phyloP scores from a whole-genome alignment of 2,888 invertebrate species.

The Subacronicta megacephala region DNA sequence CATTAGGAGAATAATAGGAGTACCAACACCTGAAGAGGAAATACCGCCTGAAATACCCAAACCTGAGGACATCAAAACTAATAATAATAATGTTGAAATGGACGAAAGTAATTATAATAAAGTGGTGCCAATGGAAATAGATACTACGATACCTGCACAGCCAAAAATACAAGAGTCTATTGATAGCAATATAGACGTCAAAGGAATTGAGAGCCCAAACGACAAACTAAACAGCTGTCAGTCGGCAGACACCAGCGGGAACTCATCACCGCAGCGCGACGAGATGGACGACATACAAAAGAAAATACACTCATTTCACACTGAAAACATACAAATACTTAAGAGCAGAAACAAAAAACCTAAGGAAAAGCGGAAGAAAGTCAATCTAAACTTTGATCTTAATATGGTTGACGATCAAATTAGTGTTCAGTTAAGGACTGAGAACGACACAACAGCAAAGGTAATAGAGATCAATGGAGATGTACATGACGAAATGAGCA shows the following conservation, averaged over 20 bases:
- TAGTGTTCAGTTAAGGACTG: slow-evolving; percentile 84
- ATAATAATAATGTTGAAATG: slow-evolving; percentile 79
- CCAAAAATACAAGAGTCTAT: slow-evolving; percentile 77
- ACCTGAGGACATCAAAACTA: slow-evolving; percentile 72
- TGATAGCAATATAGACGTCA: slow-evolving; percentile 69
- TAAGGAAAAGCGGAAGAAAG: slow-evolving; percentile 87
- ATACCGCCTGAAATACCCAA: slow-evolving; percentile 73
- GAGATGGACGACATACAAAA: slow-evolving; percentile 91
- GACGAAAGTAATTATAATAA: slow-evolving; percentile 81
- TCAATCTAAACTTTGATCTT: slow-evolving; percentile 87
- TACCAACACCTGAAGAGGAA: slow-evolving; percentile 82
- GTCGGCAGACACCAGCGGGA: slow-evolving; percentile 85
- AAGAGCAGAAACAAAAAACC: slow-evolving; percentile 90
- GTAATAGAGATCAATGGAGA: slow-evolving; percentile 79
- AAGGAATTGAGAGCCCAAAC: slow-evolving; percentile 76
- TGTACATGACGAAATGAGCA: slow-evolving; percentile 72
- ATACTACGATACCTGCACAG: slow-evolving; percentile 77
- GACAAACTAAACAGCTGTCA: slow-evolving; percentile 81
- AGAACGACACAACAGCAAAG: slow-evolving; percentile 68
- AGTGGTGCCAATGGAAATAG: slow-evolving; percentile 85
- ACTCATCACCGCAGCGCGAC: slow-evolving; percentile 86
- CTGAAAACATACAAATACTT: slow-evolving; percentile 90
- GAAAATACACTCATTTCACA: slow-evolving; percentile 91
- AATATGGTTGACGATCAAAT: slow-evolving; percentile 88
- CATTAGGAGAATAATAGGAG: slow-evolving; percentile 83